Conservation (phyloP, 2,113 vertebrate species). For the Coracopsis vasa region DNA sequence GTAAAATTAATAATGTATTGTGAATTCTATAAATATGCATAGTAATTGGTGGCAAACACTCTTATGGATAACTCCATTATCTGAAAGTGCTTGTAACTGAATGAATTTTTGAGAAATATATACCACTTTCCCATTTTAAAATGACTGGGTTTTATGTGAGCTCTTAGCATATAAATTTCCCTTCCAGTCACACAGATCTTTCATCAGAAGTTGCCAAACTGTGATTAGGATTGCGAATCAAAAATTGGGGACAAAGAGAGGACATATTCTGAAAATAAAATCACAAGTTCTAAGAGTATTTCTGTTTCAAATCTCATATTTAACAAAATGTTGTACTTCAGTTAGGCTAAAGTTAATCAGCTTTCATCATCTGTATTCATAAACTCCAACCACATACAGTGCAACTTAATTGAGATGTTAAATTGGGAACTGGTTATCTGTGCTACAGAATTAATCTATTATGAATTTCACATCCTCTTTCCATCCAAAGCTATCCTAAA, state of each 20-base stretch:
- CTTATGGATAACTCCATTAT: background rate
- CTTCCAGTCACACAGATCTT: background rate
- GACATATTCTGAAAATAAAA: conserved; percentile 7
- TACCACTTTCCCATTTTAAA: conserved; percentile 2
- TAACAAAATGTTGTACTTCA: conserved; percentile 26
- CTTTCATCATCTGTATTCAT: conserved; percentile 46
- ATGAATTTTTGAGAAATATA: background rate
- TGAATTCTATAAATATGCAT: background rate
- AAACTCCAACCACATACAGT: conserved; percentile 43
- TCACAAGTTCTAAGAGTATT: conserved; percentile 20
- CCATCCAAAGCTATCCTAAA: background rate
- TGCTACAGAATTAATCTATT: conserved; percentile 35
- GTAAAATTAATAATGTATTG: background rate
- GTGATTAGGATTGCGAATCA: background rate
- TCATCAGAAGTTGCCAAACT: background rate
- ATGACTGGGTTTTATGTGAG: background rate
- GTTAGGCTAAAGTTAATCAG: conserved; percentile 48
- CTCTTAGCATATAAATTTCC: background rate
- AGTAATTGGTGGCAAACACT: background rate
- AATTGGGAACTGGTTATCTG: conserved; percentile 23
- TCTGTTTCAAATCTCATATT: conserved; percentile 41
- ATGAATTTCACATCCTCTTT: conserved; percentile 24
- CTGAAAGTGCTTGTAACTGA: background rate
- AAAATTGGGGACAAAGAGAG: background rate
- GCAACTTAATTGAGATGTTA: conserved; percentile 56